Evolutionary conservation across 2,797 vertebrate species (phyloP).

Genomic region (Acropternis orthonyx): DNA sequence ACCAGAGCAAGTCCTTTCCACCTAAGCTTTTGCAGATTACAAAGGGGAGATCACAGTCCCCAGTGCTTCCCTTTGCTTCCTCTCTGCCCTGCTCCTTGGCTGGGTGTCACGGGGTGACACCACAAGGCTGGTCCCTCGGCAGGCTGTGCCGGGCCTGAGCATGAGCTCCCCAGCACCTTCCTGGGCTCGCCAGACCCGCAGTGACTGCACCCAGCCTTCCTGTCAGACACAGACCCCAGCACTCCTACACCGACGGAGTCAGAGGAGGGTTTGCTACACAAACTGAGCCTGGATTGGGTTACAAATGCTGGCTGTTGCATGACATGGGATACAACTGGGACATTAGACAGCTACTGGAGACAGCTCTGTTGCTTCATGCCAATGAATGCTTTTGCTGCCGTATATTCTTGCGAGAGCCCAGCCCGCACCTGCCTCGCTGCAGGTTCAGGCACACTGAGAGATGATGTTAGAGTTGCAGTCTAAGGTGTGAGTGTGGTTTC

Average conservation of each 20-base stretch:
- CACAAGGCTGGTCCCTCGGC: rapidly evolving
- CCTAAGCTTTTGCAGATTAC: not conserved
- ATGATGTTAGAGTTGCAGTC: constrained; percentile 69
- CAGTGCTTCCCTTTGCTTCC: rapidly evolving
- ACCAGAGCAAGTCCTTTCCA: not conserved
- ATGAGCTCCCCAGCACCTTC: rapidly evolving
- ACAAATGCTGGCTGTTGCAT: constrained; percentile 55
- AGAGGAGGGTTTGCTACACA: constrained; percentile 33
- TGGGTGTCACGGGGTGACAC: not conserved
- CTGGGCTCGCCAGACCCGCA: not conserved
- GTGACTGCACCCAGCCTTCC: not conserved
- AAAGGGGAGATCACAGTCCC: not conserved
- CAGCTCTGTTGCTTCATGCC: constrained; percentile 65
- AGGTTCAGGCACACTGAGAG: constrained; percentile 69
- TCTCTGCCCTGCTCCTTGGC: not conserved
- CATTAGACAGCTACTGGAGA: constrained; percentile 52
- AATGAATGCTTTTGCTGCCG: constrained; percentile 52
- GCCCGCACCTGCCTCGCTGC: not conserved
- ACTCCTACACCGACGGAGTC: not conserved
- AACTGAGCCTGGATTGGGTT: constrained; percentile 44
- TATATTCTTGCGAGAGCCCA: not conserved
- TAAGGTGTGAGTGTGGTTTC: constrained; percentile 59
- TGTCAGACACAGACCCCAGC: not conserved
- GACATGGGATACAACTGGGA: constrained; percentile 32
- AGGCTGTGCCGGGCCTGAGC: not conserved